A percentile compares a stretch with the other conserved stretches of the same genome.
phyloP scores from a whole-genome alignment of 1,140 invertebrate species.

The Drosophila nannoptera region DNA sequence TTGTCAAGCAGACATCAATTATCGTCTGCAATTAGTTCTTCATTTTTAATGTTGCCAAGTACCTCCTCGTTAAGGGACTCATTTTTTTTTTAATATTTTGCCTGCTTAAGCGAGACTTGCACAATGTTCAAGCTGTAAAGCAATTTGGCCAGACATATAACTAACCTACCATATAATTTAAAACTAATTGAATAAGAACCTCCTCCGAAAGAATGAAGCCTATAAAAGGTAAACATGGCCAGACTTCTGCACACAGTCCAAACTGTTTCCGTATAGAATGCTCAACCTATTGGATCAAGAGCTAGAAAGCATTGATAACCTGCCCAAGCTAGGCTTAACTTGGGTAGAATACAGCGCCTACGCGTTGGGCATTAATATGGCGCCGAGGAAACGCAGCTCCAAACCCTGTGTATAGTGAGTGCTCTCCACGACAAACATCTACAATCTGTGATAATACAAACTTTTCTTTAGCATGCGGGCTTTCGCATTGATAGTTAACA shows the following conservation, averaged over 20 bases:
- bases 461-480: conserved; percentile 28
- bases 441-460: background rate
- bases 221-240: conserved; percentile 40
- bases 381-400: conserved; percentile 58
- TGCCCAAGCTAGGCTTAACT: conserved; percentile 51
- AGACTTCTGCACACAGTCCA: conserved; percentile 27
- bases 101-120: conserved; percentile 34
- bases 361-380: conserved; percentile 54
- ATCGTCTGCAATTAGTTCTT: background rate
- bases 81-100: conserved; percentile 34
- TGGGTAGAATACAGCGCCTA: conserved; percentile 62
- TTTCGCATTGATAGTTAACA: conserved; percentile 40
- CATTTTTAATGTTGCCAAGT: conserved; percentile 59
- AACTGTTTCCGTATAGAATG: conserved; percentile 33
- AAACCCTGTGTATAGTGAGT: conserved; percentile 50
- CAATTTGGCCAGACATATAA: conserved; percentile 38
- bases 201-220: conserved; percentile 14
- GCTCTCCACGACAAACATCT: background rate
- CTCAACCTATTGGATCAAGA: conserved; percentile 52
- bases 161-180: conserved; percentile 62
- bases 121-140: conserved; percentile 51
- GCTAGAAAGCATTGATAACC: conserved; percentile 47
- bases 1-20: background rate
- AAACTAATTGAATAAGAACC: conserved; percentile 46
- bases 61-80: conserved; percentile 21